Base-by-base conservation (phyloP, 2,888 invertebrate genomes). In the Pseudococcus viburni region DNA sequence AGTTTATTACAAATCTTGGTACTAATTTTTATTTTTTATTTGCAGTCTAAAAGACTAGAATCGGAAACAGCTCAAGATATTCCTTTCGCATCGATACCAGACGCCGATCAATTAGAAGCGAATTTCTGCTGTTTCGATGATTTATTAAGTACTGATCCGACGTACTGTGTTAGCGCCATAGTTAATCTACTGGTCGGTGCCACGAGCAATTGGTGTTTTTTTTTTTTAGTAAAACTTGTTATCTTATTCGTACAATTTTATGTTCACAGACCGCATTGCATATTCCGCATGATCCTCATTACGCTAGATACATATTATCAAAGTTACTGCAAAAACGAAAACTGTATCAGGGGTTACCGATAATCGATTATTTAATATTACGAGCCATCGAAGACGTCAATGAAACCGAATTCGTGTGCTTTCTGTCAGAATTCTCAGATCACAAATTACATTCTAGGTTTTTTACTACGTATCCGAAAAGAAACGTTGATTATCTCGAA, bases 371-470 rank as follows among this genome's bases (percentile, higher is more conserved):
- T 42, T 39, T 88, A 19, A 77, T 80, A 39, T 80, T 42, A 80
- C 80, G 88, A 80, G 55, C 88, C 19, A 55, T 83, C n/a, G 77
- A 88, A 88, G 77, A 83, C 59, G 88, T 77, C 19, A 83, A 88
- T 80, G 83, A 88, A 83, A 55, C 51, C n/a, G 88, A 88, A 26
- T 19, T 88, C 17, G 59, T 77, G n/a, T 5, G 51, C 77, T 88
- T 80, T 42, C n/a, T 59, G 2, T 26, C 51, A 15, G 77, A 22
- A 26, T 26, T 83, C 22, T 55, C 59, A 11, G 39, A 46, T 19
- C 80, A 51, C 15, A 22, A 80, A 55, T 33, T 88, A 33, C 59
- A 88, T 83, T 88, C 88, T 12, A 77, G 88, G 51, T 88, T 88
- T 39, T 88, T 88, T 15, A 19, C 80, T 1, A 88, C 88, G 5